Conservation (phyloP, 2,888 invertebrate genomes). For the Lasioglossum morio region DNA sequence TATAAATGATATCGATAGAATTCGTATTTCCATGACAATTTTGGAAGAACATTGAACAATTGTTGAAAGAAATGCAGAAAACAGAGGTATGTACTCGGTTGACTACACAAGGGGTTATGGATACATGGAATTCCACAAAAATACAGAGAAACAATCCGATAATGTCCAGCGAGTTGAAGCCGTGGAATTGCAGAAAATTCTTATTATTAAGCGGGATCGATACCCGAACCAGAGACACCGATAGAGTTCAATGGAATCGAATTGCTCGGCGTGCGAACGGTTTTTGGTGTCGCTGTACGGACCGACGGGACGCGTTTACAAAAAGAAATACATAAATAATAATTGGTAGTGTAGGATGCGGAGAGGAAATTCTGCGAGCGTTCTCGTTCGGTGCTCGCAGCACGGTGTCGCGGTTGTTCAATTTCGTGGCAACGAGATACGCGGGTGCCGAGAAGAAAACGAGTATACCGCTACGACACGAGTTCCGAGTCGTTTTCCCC, state of each 20-base stretch:
- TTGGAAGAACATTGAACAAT: neutral
- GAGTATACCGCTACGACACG: constrained; percentile 73
- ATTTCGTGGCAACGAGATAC: constrained; percentile 68
- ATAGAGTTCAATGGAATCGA: neutral
- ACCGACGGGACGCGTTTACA: neutral
- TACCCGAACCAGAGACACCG: neutral
- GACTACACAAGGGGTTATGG: too few relatives aligned
- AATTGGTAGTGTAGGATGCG: neutral
- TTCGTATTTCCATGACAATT: too few relatives aligned
- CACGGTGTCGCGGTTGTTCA: constrained; percentile 65
- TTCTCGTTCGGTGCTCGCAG: neutral
- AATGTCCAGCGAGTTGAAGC: neutral
- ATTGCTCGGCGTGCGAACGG: neutral
- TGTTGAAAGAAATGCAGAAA: too few relatives aligned
- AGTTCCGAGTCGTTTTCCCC: constrained; percentile 74
- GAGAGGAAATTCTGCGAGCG: neutral
- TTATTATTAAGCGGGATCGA: neutral
- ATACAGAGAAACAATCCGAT: neutral
- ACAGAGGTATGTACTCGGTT: too few relatives aligned
- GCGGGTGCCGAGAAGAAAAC: constrained; percentile 65
- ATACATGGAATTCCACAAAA: neutral
- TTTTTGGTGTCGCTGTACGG: neutral
- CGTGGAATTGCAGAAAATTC: neutral
- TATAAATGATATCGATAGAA: too few relatives aligned
- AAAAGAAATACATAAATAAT: constrained; percentile 7